phyloP scores from a whole-genome alignment of 2,888 invertebrate genomes.

The Trisateles emortualis region DNA sequence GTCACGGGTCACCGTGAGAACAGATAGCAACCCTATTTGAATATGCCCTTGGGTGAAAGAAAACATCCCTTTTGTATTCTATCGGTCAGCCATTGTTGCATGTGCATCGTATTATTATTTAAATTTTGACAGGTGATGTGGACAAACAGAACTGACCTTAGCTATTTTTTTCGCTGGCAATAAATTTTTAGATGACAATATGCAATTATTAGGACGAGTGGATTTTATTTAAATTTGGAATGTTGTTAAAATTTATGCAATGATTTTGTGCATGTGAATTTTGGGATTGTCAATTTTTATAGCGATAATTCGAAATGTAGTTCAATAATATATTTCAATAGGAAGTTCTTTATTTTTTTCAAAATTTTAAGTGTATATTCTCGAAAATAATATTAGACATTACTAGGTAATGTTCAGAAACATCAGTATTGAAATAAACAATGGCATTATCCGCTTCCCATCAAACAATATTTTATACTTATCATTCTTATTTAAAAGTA shows the following conservation, averaged over 20 bases:
- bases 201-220: constrained; percentile 41
- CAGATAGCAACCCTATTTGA: constrained; percentile 82
- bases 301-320: neutral
- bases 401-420: too few relatives aligned
- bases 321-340: neutral
- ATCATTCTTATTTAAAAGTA: too few relatives aligned
- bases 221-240: constrained; percentile 27
- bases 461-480: too few relatives aligned
- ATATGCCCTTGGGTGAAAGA: constrained; percentile 80
- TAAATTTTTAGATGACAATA: constrained; percentile 42
- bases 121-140: constrained; percentile 76
- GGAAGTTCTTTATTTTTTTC: neutral
- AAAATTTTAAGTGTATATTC: too few relatives aligned
- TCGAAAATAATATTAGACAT: too few relatives aligned
- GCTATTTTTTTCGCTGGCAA: constrained; percentile 42
- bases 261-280: constrained; percentile 1
- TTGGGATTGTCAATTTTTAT: neutral
- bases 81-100: constrained; percentile 69
- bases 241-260: constrained; percentile 4
- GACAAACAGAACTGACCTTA: constrained; percentile 79
- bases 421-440: too few relatives aligned
- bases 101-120: constrained; percentile 77
- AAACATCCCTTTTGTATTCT: constrained; percentile 71
- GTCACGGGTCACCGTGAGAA: constrained; percentile 86
- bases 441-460: too few relatives aligned